phyloP scores from a whole-genome alignment of 2,888 invertebrate genomes.

The Ophion obscuratus region DNA sequence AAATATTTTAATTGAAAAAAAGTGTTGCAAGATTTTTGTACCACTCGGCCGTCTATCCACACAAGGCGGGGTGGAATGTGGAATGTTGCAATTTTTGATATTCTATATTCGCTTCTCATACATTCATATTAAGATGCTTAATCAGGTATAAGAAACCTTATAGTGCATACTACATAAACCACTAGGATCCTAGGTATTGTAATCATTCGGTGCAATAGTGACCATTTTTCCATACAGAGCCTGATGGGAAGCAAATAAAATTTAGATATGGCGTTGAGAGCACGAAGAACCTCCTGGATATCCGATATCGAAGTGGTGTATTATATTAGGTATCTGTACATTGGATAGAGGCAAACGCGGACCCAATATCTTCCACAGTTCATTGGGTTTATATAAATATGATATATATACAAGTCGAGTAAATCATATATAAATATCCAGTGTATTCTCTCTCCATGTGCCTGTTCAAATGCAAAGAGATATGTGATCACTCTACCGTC shows the following conservation, averaged over 20 bases:
- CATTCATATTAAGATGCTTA: neutral
- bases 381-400: conserved; percentile 25
- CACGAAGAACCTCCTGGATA: neutral
- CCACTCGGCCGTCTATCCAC: neutral
- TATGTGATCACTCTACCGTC: conserved; percentile 4
- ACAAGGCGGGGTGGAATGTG: neutral
- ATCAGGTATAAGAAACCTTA: neutral
- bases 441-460: conserved; percentile 4
- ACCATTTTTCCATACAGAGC: conserved; percentile 9
- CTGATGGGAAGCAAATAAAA: conserved; percentile 17
- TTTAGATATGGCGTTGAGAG: conserved; percentile 6
- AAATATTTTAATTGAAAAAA: no score
- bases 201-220: conserved; percentile 20
- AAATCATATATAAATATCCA: conserved; percentile 5
- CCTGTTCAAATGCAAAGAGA: conserved; percentile 28
- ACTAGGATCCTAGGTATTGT: neutral
- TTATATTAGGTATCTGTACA: conserved; percentile 32
- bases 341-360: conserved; percentile 2
- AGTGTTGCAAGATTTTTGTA: no score
- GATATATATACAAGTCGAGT: neutral
- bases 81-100: neutral
- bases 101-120: neutral
- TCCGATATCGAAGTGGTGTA: conserved; percentile 23
- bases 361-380: conserved; percentile 23
- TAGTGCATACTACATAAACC: neutral